Conservation (phyloP, 2,888 invertebrate genomes). For the Callimorpha dominula region DNA sequence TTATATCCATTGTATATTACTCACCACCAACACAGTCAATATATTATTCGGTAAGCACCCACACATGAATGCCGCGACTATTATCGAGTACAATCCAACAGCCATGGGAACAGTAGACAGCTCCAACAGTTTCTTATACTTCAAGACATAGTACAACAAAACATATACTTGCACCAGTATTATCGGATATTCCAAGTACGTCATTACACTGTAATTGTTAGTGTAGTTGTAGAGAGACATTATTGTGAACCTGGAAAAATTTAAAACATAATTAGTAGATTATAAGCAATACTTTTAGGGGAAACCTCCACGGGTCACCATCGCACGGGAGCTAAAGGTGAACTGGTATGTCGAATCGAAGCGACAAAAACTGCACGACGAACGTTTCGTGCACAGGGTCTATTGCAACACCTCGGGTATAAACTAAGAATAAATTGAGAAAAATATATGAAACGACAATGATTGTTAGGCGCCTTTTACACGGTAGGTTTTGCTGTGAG, state of each 20-base stretch:
- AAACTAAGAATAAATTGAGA: too few relatives aligned
- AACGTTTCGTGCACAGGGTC: too few relatives aligned
- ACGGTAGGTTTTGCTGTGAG: too few relatives aligned
- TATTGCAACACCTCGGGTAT: too few relatives aligned
- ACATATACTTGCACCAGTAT: conserved; percentile 92
- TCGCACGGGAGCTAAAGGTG: too few relatives aligned
- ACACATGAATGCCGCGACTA: conserved; percentile 60
- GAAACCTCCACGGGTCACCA: too few relatives aligned
- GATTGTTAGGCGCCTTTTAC: too few relatives aligned
- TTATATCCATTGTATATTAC: conserved; percentile 55
- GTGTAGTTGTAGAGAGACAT: conserved; percentile 93
- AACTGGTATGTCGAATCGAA: too few relatives aligned
- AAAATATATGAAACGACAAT: too few relatives aligned
- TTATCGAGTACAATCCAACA: conserved; percentile 66
- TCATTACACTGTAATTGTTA: conserved; percentile 90
- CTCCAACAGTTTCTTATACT: conserved; percentile 88
- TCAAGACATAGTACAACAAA: conserved; percentile 90
- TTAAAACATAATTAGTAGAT: background rate
- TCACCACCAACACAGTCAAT: conserved; percentile 89
- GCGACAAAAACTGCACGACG: too few relatives aligned
- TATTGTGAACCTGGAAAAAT: conserved; percentile 90
- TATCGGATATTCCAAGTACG: conserved; percentile 95
- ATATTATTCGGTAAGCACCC: conserved; percentile 78
- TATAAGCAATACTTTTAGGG: background rate
- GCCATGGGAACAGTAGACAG: conserved; percentile 62